These are phyloP conservation scores for Corapipo altera DNA, from an alignment of 2,113 vertebrate species.

Conservation along the genomic window DNA sequence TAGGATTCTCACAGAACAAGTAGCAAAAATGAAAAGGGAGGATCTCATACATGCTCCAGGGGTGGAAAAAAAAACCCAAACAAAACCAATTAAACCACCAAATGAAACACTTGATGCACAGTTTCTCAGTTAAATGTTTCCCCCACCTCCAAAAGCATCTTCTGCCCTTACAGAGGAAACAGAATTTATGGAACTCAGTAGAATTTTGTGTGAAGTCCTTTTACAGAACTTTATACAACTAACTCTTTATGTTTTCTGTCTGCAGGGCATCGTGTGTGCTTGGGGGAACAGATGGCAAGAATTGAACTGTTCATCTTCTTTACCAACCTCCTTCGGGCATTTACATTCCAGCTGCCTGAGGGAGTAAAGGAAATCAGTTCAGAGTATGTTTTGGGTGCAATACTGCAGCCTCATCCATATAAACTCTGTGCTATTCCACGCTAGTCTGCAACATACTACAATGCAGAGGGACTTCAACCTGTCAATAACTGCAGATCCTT, in stretches of 20 bases:
- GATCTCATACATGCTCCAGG: not conserved
- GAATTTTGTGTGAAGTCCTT: not conserved
- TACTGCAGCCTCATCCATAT: conserved; percentile 53
- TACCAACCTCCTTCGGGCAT: conserved; percentile 52
- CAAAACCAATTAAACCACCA: not conserved
- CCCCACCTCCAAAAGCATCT: not conserved
- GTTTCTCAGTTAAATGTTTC: not conserved
- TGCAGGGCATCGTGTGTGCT: conserved; percentile 50
- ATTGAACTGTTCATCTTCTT: conserved; percentile 70
- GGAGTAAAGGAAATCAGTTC: conserved; percentile 5
- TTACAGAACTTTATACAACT: not conserved
- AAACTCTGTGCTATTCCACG: conserved; percentile 34
- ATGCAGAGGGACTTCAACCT: not conserved
- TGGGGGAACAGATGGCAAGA: conserved; percentile 64
- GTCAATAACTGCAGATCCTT: not conserved
- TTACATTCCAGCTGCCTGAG: conserved; percentile 50
- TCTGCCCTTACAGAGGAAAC: not conserved
- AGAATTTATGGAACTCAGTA: not conserved
- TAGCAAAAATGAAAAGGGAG: not conserved
- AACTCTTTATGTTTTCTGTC: not conserved
- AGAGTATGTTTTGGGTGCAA: conserved; percentile 27
- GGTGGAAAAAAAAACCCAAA: not conserved
- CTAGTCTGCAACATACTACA: not conserved
- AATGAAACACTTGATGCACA: not conserved
- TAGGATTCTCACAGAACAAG: not conserved